Percentiles rank a stretch among this genome's conserved stretches.
Evolutionary conservation across 2,797 vertebrate genomes (phyloP).

Genomic region (Mionectes olivaceus): DNA sequence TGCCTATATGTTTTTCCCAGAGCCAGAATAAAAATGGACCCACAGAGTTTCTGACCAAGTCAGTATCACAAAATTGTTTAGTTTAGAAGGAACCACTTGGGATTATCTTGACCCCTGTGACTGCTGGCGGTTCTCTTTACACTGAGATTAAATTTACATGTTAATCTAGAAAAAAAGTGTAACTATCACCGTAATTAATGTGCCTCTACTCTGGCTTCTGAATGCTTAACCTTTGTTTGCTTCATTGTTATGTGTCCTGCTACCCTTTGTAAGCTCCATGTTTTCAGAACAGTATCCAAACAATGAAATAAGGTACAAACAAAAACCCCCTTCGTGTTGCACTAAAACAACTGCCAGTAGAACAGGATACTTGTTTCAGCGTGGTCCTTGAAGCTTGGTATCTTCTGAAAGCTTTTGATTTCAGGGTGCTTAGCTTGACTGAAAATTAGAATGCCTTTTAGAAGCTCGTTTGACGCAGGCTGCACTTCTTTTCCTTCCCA

Average conservation of each 20-base stretch:
- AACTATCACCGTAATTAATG: background rate
- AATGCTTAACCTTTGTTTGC: background rate
- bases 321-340: background rate
- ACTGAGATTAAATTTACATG: background rate
- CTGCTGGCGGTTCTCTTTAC: background rate
- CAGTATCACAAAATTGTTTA: background rate
- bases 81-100: background rate
- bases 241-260: constrained; percentile 4
- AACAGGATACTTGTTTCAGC: background rate
- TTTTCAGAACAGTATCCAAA: background rate
- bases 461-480: background rate
- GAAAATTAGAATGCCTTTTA: background rate
- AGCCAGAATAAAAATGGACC: background rate
- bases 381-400: background rate
- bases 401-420: background rate
- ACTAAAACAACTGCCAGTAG: background rate
- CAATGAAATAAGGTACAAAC: background rate
- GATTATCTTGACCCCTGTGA: fast-evolving
- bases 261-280: background rate
- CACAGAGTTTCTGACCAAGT: background rate
- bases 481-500: background rate
- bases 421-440: background rate
- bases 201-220: background rate
- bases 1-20: background rate
- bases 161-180: background rate